Conservation (phyloP, 2,113 vertebrate species). For the Thamnophis sirtalis region DNA sequence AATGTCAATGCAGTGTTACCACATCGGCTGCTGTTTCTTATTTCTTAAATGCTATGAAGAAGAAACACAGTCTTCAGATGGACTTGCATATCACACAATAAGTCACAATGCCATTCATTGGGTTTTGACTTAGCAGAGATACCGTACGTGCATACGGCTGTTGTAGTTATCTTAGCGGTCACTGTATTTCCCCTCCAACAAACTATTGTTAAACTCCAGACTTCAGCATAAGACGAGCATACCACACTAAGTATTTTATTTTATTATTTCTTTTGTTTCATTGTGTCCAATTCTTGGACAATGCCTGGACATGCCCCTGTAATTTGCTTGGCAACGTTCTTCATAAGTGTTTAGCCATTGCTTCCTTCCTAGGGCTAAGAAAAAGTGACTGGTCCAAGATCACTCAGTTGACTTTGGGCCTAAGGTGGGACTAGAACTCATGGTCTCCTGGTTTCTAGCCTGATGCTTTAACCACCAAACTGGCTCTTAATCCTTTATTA, state of each 20-base stretch:
- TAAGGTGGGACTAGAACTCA: not conserved
- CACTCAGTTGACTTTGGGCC: not conserved
- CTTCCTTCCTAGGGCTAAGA: not conserved
- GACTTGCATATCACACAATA: not conserved
- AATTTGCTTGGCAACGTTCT: not conserved
- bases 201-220: not conserved
- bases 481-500: not conserved
- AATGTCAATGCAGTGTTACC: not conserved
- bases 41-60: not conserved
- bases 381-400: not conserved
- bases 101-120: not conserved
- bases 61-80: not conserved
- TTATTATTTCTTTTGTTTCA: not conserved
- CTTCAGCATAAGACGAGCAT: not conserved
- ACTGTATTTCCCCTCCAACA: not conserved
- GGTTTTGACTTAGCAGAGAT: not conserved
- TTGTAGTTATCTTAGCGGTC: not conserved
- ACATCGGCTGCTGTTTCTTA: not conserved
- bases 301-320: not conserved
- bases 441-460: not conserved
- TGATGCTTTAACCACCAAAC: not conserved
- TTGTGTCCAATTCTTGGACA: not conserved
- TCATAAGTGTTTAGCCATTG: not conserved
- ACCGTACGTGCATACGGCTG: not conserved
- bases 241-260: not conserved